Base-by-base conservation (phyloP, 2,797 vertebrate genomes). In the Hydrocynus forskahlii region DNA sequence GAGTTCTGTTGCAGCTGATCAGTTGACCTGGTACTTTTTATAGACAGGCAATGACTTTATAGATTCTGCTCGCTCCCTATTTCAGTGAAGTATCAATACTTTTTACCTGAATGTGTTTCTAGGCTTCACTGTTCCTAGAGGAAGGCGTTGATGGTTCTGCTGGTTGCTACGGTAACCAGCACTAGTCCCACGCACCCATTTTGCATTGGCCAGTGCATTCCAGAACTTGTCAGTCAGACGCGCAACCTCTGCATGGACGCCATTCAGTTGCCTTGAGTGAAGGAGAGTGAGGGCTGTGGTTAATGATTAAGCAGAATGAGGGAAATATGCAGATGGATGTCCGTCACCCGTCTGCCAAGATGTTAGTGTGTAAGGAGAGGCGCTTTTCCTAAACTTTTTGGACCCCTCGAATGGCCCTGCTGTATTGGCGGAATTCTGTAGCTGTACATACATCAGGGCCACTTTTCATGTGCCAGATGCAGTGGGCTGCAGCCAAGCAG, bases 281-380 rank as follows among this genome's bases (percentile, higher is more conserved):
- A 21, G 38, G 5, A n/a, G 35, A 21, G 54, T 19, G 38, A 55
- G 50, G 62, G 29, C 54, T 68, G 29, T 55, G 64, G 68, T 68
- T 77, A 69, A 55, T 78, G 64, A 78, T 43, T 38, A 38, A 69
- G 64, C 67, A 78, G 76, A 78, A 78, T 57, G 64, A 17, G 12
- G 54, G 50, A 68, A 78, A 78, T 68, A 69, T 68, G 57, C 76
- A 69, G 52, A 68, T 68, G 48, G 21, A 38, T 67, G 50, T 67
- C 76, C 38, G 5, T 21, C 35, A 21, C 12, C 9, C 25, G 6
- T 57, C 40, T 69, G 52, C 64, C 76, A 79, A 63, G 68, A 48
- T 38, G 25, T 54, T 60, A 13, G 43, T 83, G 85, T 81, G 29
- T 25, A 54, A 48, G 74, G 69, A 83, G 84, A 59, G 54, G 0